Evolutionary conservation across 2,113 vertebrate genomes (phyloP).

Genomic region (Nanorana parkeri): DNA sequence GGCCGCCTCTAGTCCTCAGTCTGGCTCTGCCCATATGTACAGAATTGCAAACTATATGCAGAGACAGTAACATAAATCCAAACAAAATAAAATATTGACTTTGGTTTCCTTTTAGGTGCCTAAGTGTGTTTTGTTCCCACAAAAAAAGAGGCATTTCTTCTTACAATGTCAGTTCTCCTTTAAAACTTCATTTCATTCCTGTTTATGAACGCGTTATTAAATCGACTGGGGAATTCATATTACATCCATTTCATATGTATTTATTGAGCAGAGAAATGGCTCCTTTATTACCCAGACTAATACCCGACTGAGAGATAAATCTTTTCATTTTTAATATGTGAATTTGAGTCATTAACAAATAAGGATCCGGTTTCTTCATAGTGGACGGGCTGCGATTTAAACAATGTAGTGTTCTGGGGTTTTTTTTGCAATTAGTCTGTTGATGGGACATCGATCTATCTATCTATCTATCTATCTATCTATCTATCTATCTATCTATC

Average conservation of each 20-base stretch:
- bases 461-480: no score
- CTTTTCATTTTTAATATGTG: slow-evolving; percentile 18
- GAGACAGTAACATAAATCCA: no score
- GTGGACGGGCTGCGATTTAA: not conserved
- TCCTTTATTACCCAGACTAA: slow-evolving; percentile 18
- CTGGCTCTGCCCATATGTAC: no score
- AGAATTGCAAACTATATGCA: no score
- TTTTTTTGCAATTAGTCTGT: not conserved
- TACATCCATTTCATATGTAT: slow-evolving; percentile 33
- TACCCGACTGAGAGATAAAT: slow-evolving; percentile 16
- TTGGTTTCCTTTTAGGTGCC: no score
- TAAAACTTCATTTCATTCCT: no score
- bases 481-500: no score
- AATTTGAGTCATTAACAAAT: not conserved
- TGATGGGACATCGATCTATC: not conserved
- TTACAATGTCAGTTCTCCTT: no score
- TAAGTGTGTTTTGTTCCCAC: no score
- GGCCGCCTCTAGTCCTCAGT: no score
- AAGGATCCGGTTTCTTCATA: not conserved
- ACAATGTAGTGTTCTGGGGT: not conserved
- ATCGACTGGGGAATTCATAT: slow-evolving; percentile 32
- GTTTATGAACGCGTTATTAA: slow-evolving; percentile 17
- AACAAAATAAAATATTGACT: no score
- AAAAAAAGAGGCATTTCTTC: no score
- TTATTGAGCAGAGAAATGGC: slow-evolving; percentile 36